Evolutionary conservation across 2,113 vertebrate species (phyloP), one percentile per base, ranked within the genome.

Genomic region (Semicossyphus pulcher): DNA sequence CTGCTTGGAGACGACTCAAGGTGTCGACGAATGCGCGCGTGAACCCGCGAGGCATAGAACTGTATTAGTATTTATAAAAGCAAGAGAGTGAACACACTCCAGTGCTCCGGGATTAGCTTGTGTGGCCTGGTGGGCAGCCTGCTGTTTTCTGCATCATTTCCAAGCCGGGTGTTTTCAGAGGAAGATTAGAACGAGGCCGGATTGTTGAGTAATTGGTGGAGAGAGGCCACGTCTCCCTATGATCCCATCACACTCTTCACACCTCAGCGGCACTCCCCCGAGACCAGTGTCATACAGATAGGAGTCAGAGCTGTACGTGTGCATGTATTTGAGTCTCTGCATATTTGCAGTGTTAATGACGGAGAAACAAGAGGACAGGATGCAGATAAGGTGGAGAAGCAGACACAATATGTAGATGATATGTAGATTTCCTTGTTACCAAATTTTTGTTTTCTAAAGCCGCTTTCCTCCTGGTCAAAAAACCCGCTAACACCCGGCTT

Each of bases 101-200:
- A 81, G 70, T 84, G 81, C 78, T 48, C 70, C 36, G 2, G 65
- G 80, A 89, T 90, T 90, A 92, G 84, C 83, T 87, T 15, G 20
- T 74, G 57, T 83, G 83, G 72, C 79, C 83, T 79, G 72, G 42
- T 53, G 76, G 73, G 79, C 67, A 67, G 78, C 84, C 88, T 67
- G 72, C 74, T 86, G 83, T 89, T 91, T 91, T 90, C 89, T 90
- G 88, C 87, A 73, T 85, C 83, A 83, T 89, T 91, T 91, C 84
- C 78, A 89, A 36, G 56, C 41, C 2, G 49, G 31, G 73, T 69
- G 72, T 88, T 89, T 87, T 90, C 60, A 83, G 73, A 85, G 59
- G 60, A 80, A 88, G 89, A 90, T 91, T 89, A 90, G 76, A 66
- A 71, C 70, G 21, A 60, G 68, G 81, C 78, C 72, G 78, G 76